Evolutionary conservation across 1,140 invertebrate species (phyloP), one percentile per base, ranked within the genome.

Genomic region (Anastatus disparis): DNA sequence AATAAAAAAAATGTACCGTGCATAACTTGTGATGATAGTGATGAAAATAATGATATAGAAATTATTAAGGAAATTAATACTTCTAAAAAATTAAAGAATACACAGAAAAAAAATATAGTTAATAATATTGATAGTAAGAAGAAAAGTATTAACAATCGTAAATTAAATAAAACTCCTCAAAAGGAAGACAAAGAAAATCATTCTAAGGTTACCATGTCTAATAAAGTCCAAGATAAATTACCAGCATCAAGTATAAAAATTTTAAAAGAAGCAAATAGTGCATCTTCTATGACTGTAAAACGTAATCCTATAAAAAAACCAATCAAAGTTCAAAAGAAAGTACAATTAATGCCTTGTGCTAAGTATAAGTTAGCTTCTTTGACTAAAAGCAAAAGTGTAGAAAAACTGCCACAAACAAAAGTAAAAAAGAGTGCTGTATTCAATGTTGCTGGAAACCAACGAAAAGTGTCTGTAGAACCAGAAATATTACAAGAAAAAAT

Each of bases 351-450:
- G 58, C 70, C 75, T 13, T 69, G 38, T 65, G 46, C 63, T 6
- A 75, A 74, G 31, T 70, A 73, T 15, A 61, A 12, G 42, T 66
- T 4, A 40, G 1, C 58, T 46, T 24, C 7, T 58, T 1, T 40
- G 20, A 20, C n/a, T 3, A 73, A 46, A 55, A 70, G 17, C 8
- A 75, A 74, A 44, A 24, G 17, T 29, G 31, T 8, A 9, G 52
- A 52, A 48, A 26, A 61, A 31, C 40, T 24, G n/a, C 15, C 29
- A 15, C 4, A 53, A 46, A 29, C 20, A 1, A 1, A 61, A 22
- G 13, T 9, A 44, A 74, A 78, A 61, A 78, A 75, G 13, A 73
- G 27, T 52, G 10, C 64, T 15, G 20, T 76, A 26, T 67, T 63
- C 22, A 31, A 75, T 31, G 9, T 55, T 22, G 20, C 22, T 35